Conservation (phyloP, 2,113 vertebrate species). For the Loxodonta africana region DNA sequence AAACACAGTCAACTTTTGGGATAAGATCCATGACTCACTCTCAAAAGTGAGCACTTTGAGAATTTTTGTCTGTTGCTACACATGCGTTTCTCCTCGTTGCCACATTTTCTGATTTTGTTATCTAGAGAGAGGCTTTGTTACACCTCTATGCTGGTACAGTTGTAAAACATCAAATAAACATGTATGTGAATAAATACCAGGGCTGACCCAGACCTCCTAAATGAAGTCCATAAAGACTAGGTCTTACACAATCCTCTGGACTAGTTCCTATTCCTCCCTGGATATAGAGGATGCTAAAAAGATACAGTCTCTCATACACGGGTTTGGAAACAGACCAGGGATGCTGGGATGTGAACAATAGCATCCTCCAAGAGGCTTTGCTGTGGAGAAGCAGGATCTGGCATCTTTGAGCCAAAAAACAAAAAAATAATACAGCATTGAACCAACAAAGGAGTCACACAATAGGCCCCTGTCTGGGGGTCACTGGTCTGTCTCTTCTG, state of each 20-base stretch:
- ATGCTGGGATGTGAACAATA: not conserved
- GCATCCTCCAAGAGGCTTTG: not conserved
- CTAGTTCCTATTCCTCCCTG: not conserved
- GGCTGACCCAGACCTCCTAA: not conserved
- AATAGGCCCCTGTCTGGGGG: not conserved
- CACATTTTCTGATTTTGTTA: not conserved
- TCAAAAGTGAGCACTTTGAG: not conserved
- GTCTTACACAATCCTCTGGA: not conserved
- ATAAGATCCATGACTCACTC: not conserved
- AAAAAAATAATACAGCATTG: slow-evolving; percentile 45
- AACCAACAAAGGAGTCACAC: slow-evolving; percentile 49
- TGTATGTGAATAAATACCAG: not conserved
- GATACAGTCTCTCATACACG: not conserved
- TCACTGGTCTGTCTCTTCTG: slow-evolving; percentile 46
- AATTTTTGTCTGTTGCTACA: not conserved
- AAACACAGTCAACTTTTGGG: slow-evolving; percentile 8
- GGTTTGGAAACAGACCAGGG: slow-evolving; percentile 9
- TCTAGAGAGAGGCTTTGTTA: slow-evolving; percentile 18
- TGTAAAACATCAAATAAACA: not conserved
- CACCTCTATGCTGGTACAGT: not conserved
- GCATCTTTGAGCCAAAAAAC: slow-evolving; percentile 46
- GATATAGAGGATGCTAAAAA: not conserved
- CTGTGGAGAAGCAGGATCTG: not conserved
- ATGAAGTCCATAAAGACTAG: not conserved
- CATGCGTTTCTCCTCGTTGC: not conserved